These are phyloP conservation scores for Madoqua kirkii DNA, from an alignment of 2,113 vertebrate species.

Conservation along the genomic window DNA sequence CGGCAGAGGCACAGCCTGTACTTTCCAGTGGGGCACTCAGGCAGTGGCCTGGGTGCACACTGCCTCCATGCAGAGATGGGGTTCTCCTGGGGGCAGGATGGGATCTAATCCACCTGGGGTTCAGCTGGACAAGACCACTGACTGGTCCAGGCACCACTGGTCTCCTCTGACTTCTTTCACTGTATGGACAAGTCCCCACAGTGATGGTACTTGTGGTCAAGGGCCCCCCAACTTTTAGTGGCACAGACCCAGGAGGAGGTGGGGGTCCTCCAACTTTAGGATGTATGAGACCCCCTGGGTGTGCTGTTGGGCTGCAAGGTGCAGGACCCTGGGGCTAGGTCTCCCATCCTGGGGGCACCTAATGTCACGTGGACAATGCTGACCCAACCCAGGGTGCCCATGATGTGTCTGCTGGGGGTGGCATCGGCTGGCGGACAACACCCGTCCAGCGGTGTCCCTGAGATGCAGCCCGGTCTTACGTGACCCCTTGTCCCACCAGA, in stretches of 20 bases:
- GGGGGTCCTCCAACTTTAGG: background rate
- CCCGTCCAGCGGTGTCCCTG: rapidly evolving
- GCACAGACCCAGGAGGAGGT: background rate
- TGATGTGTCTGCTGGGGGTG: rapidly evolving
- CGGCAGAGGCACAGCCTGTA: background rate
- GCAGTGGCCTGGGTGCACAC: rapidly evolving
- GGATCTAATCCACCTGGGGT: background rate
- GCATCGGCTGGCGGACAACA: rapidly evolving
- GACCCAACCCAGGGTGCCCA: background rate
- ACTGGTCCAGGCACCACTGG: background rate
- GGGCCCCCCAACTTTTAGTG: background rate
- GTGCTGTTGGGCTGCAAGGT: background rate
- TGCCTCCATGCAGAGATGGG: background rate
- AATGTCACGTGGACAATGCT: background rate
- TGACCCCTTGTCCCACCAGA: background rate
- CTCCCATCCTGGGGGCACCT: background rate
- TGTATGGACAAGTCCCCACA: background rate
- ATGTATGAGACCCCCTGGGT: background rate
- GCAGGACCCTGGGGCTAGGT: background rate
- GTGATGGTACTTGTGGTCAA: background rate
- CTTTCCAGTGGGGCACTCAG: background rate
- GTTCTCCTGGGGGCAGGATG: background rate
- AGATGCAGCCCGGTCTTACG: background rate
- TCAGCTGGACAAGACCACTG: background rate
- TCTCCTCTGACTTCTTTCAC: background rate